Evolutionary conservation across 2,113 vertebrate genomes (phyloP).

Genomic region (Ramphastos sulfuratus): DNA sequence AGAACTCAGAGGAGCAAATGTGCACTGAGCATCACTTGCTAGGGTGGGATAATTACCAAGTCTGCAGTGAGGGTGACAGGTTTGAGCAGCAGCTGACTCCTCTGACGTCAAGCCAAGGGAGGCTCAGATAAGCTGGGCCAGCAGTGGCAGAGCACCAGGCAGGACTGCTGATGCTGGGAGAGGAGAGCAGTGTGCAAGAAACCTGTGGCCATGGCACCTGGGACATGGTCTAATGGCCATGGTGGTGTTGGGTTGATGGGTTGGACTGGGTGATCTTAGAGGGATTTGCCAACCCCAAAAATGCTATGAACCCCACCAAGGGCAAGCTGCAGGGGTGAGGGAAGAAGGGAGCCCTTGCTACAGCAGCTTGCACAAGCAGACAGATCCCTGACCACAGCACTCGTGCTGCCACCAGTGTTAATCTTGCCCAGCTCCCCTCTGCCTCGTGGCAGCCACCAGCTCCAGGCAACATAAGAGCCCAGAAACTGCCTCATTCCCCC

Average conservation of each 20-base stretch:
- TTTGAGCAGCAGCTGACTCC: constrained; percentile 40
- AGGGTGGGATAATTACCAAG: not conserved
- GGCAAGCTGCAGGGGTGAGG: not conserved
- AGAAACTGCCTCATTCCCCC: not conserved
- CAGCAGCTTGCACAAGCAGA: not conserved
- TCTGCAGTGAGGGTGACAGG: not conserved
- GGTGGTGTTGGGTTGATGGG: no score
- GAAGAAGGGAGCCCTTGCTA: not conserved
- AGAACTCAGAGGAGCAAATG: not conserved
- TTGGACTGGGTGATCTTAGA: no score
- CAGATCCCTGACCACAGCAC: not conserved
- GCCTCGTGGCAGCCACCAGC: not conserved
- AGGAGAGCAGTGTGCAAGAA: not conserved
- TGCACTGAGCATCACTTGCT: not conserved
- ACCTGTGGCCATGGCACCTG: no score
- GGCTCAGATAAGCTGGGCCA: not conserved
- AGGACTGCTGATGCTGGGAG: not conserved
- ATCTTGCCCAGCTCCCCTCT: not conserved
- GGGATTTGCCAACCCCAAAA: no score
- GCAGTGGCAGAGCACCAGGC: not conserved
- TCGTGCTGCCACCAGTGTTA: not conserved
- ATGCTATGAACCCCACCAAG: not conserved
- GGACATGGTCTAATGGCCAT: no score
- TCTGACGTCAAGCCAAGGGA: not conserved
- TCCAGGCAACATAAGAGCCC: not conserved